A percentile compares a stretch with the other conserved stretches of the same genome.
Evolutionary conservation across 2,113 vertebrate species (phyloP).

Genomic region (Hypocryptadius cinnamomeus): DNA sequence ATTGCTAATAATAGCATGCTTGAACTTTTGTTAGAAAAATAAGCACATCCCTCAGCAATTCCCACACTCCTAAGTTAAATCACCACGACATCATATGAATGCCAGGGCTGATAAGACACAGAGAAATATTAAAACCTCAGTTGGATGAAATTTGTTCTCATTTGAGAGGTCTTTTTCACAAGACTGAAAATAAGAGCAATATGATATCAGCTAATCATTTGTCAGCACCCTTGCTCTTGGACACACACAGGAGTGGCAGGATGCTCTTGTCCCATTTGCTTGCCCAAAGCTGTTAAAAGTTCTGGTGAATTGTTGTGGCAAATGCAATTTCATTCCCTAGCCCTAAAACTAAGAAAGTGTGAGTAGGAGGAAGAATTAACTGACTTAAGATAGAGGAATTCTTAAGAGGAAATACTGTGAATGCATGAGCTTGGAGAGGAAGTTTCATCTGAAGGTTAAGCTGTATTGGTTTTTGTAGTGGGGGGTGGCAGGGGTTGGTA

Average conservation of each 20-base stretch:
- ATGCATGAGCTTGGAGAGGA: background rate
- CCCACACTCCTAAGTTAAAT: constrained; percentile 14
- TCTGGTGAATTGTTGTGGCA: background rate
- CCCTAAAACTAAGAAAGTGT: background rate
- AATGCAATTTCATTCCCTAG: background rate
- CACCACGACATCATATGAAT: background rate
- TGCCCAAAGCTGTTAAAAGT: background rate
- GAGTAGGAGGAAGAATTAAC: background rate
- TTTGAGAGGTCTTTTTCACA: background rate
- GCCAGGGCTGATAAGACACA: background rate
- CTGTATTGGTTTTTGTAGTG: background rate
- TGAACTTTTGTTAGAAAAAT: constrained; percentile 46
- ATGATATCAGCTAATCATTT: background rate
- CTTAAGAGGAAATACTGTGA: background rate
- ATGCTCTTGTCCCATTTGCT: background rate
- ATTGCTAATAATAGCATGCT: constrained; percentile 43
- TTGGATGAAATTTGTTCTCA: background rate
- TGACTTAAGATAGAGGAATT: background rate
- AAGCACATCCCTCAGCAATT: constrained; percentile 29
- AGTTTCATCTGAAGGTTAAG: background rate
- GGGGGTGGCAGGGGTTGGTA: accelerated
- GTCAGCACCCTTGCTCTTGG: background rate
- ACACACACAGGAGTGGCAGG: background rate
- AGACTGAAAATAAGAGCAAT: background rate
- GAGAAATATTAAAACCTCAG: background rate